Conservation (phyloP, 1,140 invertebrate genomes). For the Leptinotarsa lineolata region DNA sequence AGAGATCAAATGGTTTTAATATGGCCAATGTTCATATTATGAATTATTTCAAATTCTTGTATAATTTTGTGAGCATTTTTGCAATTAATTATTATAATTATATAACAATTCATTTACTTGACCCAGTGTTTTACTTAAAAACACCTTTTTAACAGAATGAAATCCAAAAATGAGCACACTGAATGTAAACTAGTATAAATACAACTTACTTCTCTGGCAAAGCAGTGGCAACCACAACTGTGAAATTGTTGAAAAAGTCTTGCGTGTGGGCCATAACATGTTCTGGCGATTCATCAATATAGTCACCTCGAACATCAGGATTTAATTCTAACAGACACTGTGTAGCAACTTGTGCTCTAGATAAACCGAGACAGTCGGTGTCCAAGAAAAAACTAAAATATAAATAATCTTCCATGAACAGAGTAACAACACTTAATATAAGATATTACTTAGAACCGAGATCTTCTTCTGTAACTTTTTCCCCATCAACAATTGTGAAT, state of each 20-base stretch:
- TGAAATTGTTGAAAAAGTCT: conserved; percentile 87
- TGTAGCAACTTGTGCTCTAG: conserved; percentile 81
- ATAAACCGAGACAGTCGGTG: conserved; percentile 75
- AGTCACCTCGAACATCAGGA: conserved; percentile 89
- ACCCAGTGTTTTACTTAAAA: too few species aligned
- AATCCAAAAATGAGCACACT: too few species aligned
- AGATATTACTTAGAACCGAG: conserved; percentile 85
- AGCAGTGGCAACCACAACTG: conserved; percentile 84
- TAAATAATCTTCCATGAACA: conserved; percentile 21
- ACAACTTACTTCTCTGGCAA: conserved; percentile 77
- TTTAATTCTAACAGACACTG: conserved; percentile 89
- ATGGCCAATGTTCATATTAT: too few species aligned
- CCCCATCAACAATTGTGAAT: conserved; percentile 95
- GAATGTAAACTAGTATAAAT: background rate
- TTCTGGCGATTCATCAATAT: conserved; percentile 86
- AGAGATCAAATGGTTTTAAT: too few species aligned
- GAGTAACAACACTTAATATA: background rate
- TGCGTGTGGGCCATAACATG: conserved; percentile 83
- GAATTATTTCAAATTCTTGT: too few species aligned
- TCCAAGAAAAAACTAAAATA: conserved; percentile 85
- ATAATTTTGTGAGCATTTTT: too few species aligned
- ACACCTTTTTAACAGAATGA: too few species aligned
- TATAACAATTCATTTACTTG: too few species aligned
- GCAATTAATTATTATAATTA: too few species aligned
- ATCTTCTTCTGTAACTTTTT: conserved; percentile 85